These are phyloP conservation scores for Drosophila arizonae DNA, from an alignment of 1,140 invertebrate genomes.

Conservation along the genomic window DNA sequence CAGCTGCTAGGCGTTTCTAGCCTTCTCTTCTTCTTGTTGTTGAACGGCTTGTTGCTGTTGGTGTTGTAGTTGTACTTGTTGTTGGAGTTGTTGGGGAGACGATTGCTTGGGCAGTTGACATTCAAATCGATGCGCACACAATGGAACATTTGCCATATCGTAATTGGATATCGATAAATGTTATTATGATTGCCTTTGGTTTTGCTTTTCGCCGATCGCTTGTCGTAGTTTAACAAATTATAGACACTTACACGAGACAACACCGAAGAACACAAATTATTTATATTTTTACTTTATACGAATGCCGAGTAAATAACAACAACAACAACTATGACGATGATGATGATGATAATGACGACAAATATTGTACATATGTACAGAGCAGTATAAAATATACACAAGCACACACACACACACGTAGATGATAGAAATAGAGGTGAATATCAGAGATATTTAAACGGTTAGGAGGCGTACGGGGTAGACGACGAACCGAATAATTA, in stretches of 20 bases:
- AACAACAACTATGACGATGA: slow-evolving; percentile 60
- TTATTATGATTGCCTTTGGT: slow-evolving; percentile 32
- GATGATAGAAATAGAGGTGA: slow-evolving; percentile 7
- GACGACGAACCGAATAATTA: slow-evolving; percentile 26
- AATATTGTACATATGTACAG: slow-evolving; percentile 81
- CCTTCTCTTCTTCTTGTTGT: slow-evolving; percentile 28
- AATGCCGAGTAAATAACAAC: slow-evolving; percentile 61
- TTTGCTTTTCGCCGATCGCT: slow-evolving; percentile 64
- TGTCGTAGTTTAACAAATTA: slow-evolving; percentile 79
- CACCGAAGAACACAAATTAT: slow-evolving; percentile 76
- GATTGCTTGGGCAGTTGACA: slow-evolving; percentile 23
- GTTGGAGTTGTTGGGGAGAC: slow-evolving; percentile 2
- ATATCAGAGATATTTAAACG: slow-evolving; percentile 18
- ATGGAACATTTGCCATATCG: slow-evolving; percentile 33
- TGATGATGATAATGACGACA: slow-evolving; percentile 59
- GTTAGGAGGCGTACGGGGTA: slow-evolving; percentile 19
- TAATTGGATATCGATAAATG: slow-evolving; percentile 31
- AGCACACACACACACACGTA: slow-evolving; percentile 35
- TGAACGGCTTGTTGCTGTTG: slow-evolving; percentile 4
- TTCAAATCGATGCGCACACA: slow-evolving; percentile 26
- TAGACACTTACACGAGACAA: slow-evolving; percentile 79
- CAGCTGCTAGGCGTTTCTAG: slow-evolving; percentile 35
- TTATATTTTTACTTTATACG: slow-evolving; percentile 64
- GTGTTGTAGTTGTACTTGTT: slow-evolving; percentile 3
- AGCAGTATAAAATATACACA: slow-evolving; percentile 48